Conservation (phyloP, 1,140 invertebrate genomes). For the Drosophila sucinea region DNA sequence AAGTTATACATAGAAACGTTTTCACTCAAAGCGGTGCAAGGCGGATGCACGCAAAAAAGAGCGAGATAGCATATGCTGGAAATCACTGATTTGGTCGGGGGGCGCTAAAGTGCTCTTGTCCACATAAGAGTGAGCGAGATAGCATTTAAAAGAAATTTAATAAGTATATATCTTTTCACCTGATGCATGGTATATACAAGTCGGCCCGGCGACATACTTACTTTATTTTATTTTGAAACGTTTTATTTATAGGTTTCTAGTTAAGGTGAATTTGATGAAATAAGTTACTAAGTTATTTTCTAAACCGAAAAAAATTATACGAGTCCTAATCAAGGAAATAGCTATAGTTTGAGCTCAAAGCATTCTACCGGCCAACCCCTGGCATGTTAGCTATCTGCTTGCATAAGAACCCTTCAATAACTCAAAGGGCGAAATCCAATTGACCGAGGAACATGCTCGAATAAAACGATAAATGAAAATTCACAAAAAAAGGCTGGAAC, state of each 20-base stretch:
- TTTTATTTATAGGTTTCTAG: slow-evolving; percentile 2
- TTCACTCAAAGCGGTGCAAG: too few species aligned
- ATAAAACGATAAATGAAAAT: slow-evolving; percentile 51
- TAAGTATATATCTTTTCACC: too few species aligned
- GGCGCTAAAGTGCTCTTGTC: too few species aligned
- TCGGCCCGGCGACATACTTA: too few species aligned
- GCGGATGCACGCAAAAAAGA: too few species aligned
- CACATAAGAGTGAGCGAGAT: too few species aligned
- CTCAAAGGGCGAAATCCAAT: slow-evolving; percentile 56
- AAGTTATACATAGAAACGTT: too few species aligned
- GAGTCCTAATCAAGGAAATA: slow-evolving; percentile 13
- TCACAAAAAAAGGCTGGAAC: slow-evolving; percentile 45
- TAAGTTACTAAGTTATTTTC: not conserved
- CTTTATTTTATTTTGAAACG: too few species aligned
- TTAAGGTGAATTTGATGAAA: not conserved
- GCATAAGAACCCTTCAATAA: slow-evolving; percentile 29
- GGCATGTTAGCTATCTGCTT: slow-evolving; percentile 19
- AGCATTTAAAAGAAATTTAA: too few species aligned
- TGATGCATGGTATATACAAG: too few species aligned
- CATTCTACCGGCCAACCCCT: slow-evolving; percentile 46
- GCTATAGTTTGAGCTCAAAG: slow-evolving; percentile 14
- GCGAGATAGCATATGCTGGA: too few species aligned
- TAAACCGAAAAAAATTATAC: not conserved
- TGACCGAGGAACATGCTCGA: slow-evolving; percentile 57
- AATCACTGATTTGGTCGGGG: too few species aligned